Conservation (phyloP, 1,140 invertebrate species). For the Sitodiplosis mosellana region DNA sequence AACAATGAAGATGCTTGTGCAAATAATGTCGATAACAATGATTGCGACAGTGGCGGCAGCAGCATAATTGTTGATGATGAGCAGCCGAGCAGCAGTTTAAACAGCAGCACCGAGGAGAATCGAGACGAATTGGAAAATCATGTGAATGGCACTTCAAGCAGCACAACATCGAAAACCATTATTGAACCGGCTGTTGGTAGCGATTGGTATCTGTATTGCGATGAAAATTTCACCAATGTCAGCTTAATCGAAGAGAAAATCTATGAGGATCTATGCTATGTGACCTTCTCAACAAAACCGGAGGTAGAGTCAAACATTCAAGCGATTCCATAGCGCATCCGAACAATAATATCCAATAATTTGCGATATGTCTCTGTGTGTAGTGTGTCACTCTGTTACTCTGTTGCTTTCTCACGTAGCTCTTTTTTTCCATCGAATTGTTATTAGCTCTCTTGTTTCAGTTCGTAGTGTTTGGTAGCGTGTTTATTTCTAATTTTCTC, state of each 20-base stretch:
- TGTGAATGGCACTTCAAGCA: background rate
- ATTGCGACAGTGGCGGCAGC: too few relatives aligned
- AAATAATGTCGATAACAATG: too few relatives aligned
- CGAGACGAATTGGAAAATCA: background rate
- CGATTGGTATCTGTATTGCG: background rate
- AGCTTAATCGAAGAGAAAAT: constrained; percentile 46
- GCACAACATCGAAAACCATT: background rate
- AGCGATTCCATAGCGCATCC: too few relatives aligned
- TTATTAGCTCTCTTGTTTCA: constrained; percentile 4
- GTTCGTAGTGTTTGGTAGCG: too few relatives aligned
- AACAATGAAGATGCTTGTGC: too few relatives aligned
- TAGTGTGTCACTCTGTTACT: background rate
- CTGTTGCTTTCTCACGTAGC: constrained; percentile 2
- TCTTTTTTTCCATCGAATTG: constrained; percentile 6
- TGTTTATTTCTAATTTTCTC: too few relatives aligned
- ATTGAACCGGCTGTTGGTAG: too few relatives aligned
- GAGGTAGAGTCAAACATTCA: constrained; percentile 30
- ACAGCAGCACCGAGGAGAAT: background rate
- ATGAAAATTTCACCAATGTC: background rate
- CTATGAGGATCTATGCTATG: constrained; percentile 75
- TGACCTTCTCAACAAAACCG: constrained; percentile 48
- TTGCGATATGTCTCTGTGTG: background rate
- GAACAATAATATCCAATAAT: too few relatives aligned
- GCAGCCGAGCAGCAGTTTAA: too few relatives aligned
- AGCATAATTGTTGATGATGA: too few relatives aligned